Percentiles rank a stretch among this genome's conserved stretches.
phyloP scores from a whole-genome alignment of 2,888 invertebrate genomes.

The Tromatobia lineatoria region DNA sequence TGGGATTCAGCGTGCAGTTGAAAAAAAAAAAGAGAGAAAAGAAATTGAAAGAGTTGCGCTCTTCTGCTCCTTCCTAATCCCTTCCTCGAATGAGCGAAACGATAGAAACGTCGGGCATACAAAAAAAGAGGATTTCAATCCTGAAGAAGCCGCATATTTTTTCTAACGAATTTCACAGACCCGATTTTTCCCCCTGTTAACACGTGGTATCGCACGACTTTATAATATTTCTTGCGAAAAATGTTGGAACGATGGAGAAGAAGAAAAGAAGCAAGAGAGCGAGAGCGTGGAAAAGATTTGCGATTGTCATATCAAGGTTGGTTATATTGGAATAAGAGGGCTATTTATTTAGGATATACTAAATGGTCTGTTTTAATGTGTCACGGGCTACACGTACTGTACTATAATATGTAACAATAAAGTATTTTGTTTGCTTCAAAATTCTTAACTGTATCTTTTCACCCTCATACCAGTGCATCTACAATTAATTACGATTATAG shows the following conservation, averaged over 20 bases:
- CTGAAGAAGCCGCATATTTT: constrained; percentile 76
- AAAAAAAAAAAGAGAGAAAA: constrained; percentile 32
- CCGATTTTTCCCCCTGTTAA: constrained; percentile 77
- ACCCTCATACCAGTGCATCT: background rate
- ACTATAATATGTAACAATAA: constrained; percentile 85
- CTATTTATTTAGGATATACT: constrained; percentile 85
- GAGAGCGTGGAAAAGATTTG: constrained; percentile 71
- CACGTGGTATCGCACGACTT: constrained; percentile 80
- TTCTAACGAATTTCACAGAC: constrained; percentile 76
- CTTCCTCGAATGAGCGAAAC: constrained; percentile 48
- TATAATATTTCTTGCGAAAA: constrained; percentile 79
- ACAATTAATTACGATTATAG: background rate
- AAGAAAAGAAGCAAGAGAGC: constrained; percentile 50
- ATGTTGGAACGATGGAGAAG: constrained; percentile 69
- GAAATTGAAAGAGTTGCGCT: constrained; percentile 26
- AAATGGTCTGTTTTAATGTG: constrained; percentile 85
- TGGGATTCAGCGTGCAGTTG: constrained; percentile 28
- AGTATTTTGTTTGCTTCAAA: constrained; percentile 85
- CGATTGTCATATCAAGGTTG: constrained; percentile 85
- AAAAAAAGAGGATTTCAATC: constrained; percentile 61
- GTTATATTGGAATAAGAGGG: constrained; percentile 83
- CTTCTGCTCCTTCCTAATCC: constrained; percentile 48
- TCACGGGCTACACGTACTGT: constrained; percentile 85
- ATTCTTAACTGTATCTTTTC: constrained; percentile 21
- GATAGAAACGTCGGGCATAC: constrained; percentile 34